phyloP scores from a whole-genome alignment of 2,888 invertebrate genomes.

The Chesias legatella region DNA sequence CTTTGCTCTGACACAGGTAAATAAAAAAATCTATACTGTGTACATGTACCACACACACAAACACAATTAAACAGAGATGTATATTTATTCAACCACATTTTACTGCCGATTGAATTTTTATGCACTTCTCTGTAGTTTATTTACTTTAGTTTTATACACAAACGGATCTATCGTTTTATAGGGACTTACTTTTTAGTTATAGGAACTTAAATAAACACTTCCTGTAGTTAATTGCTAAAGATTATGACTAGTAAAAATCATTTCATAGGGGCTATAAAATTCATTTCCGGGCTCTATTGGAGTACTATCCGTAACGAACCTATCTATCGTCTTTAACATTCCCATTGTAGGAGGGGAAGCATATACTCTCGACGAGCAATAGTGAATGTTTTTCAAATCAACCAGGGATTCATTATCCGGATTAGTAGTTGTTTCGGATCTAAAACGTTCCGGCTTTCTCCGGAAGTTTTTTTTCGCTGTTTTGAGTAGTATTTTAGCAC shows the following conservation, averaged over 20 bases:
- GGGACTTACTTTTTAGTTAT: slow-evolving; percentile 33
- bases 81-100: slow-evolving; percentile 52
- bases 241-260: slow-evolving; percentile 3
- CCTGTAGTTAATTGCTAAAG: slow-evolving; percentile 16
- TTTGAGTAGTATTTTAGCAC: too few species aligned
- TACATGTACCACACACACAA: slow-evolving; percentile 25
- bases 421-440: too few species aligned
- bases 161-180: slow-evolving; percentile 41
- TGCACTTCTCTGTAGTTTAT: slow-evolving; percentile 33
- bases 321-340: too few species aligned
- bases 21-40: slow-evolving; percentile 1
- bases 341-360: too few species aligned
- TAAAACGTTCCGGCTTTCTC: too few species aligned
- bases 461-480: too few species aligned
- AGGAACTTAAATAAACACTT: slow-evolving; percentile 29
- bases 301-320: too few species aligned
- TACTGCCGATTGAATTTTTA: slow-evolving; percentile 41
- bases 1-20: too few species aligned
- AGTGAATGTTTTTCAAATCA: too few species aligned
- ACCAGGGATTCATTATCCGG: too few species aligned
- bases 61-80: slow-evolving; percentile 34
- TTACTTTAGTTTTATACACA: slow-evolving; percentile 41
- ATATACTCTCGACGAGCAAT: too few species aligned
- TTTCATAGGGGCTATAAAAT: background rate
- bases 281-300: slow-evolving; percentile 17